These are phyloP conservation scores for Pinna nobilis DNA, from an alignment of 1,140 invertebrate genomes.

Conservation along the genomic window DNA sequence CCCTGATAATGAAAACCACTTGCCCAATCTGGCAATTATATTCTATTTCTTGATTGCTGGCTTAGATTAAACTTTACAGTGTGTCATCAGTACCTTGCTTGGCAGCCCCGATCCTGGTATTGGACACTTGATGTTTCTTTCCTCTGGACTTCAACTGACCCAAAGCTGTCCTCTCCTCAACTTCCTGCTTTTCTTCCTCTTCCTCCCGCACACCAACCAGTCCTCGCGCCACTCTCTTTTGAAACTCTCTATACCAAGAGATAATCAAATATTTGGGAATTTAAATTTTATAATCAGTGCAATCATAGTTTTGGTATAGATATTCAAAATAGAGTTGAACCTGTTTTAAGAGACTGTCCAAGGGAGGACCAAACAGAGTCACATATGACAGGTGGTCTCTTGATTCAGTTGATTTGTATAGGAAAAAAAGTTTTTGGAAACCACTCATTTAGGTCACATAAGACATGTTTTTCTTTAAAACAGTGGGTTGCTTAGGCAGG, in stretches of 20 bases:
- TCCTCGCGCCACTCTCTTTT: constrained; percentile 59
- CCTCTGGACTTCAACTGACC: constrained; percentile 57
- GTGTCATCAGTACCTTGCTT: constrained; percentile 46
- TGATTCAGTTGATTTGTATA: no score
- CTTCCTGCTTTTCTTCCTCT: constrained; percentile 21
- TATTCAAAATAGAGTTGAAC: no score
- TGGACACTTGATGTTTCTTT: constrained; percentile 56
- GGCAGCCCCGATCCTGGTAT: constrained; percentile 53
- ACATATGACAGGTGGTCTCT: no score
- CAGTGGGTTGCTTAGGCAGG: no score
- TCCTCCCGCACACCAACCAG: constrained; percentile 37
- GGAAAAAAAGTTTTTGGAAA: no score
- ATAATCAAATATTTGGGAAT: not conserved
- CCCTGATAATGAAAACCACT: no score
- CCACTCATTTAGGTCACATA: no score
- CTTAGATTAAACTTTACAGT: not conserved
- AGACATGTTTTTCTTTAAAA: no score
- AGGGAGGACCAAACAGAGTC: no score
- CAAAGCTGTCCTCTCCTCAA: constrained; percentile 55
- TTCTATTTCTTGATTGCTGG: constrained; percentile 34
- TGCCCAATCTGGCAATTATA: constrained; percentile 49
- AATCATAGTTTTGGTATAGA: no score
- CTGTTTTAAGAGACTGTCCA: no score
- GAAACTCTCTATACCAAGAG: constrained; percentile 65
- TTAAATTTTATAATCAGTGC: no score